phyloP scores from a whole-genome alignment of 2,113 vertebrate species.

The Mastomys natalensis region DNA sequence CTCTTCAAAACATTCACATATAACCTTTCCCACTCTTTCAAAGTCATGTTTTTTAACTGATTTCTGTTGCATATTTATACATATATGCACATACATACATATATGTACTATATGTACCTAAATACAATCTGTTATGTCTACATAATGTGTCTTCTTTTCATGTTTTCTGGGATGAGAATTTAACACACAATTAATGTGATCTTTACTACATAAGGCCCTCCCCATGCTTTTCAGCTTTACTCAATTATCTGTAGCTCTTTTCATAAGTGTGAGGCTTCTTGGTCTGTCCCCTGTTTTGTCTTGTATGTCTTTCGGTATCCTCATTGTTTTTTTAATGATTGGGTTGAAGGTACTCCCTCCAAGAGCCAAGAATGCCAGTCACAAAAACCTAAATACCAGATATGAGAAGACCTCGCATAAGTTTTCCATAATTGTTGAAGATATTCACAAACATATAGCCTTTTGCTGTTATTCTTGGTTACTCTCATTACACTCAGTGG shows the following conservation, averaged over 20 bases:
- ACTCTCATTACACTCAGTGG: too few species aligned
- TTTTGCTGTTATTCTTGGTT: background rate
- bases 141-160: background rate
- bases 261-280: too few species aligned
- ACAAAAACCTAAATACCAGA: background rate
- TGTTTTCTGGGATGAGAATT: background rate
- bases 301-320: background rate
- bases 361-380: background rate
- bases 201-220: background rate
- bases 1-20: background rate
- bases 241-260: background rate
- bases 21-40: background rate
- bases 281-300: too few species aligned
- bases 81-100: background rate
- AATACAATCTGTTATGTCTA: background rate
- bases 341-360: background rate
- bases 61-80: background rate
- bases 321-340: background rate
- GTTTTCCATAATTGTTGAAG: background rate
- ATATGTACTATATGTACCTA: background rate
- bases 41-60: background rate
- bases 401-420: background rate
- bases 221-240: background rate
- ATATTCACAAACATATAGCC: background rate
- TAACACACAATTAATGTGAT: background rate